Percentiles rank a stretch among this genome's conserved stretches.
phyloP scores from a whole-genome alignment of 30 jellyfish, hydroid and myxozoan species.

The Morbakka virulenta region DNA sequence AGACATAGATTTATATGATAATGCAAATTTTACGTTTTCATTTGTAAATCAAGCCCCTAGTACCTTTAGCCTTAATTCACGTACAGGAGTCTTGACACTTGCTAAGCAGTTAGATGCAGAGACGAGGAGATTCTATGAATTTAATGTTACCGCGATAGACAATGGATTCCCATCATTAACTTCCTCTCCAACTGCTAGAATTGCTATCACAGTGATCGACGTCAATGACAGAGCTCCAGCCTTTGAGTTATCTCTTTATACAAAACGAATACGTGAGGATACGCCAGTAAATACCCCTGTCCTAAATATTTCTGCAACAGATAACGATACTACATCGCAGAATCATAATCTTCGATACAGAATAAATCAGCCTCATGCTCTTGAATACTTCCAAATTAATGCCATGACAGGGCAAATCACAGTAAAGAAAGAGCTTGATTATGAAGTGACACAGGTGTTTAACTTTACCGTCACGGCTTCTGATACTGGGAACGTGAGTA shows the following conservation, averaged over 20 bases:
- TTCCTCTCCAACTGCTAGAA: background rate
- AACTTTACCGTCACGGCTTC: constrained; percentile 1
- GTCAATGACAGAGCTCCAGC: background rate
- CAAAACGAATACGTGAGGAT: background rate
- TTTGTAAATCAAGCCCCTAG: background rate
- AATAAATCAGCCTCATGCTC: constrained; percentile 1
- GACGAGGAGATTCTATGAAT: background rate
- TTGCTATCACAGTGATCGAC: background rate
- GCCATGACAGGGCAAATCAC: constrained; percentile 67
- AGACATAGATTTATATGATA: constrained; percentile 78
- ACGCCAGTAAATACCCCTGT: background rate
- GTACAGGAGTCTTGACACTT: background rate
- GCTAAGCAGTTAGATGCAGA: background rate
- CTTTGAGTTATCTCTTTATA: background rate
- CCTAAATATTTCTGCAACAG: background rate
- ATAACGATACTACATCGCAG: background rate
- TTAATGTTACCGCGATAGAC: background rate
- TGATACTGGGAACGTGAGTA: background rate
- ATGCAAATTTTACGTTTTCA: constrained; percentile 55
- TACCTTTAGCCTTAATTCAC: background rate
- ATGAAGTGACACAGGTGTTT: constrained; percentile 30
- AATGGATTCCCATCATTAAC: background rate
- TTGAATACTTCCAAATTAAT: constrained; percentile 50
- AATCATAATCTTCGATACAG: background rate
- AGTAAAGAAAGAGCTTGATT: constrained; percentile 51